Evolutionary conservation across 2,888 invertebrate genomes (phyloP), one percentile per base, ranked within the genome.

Genomic region (Acanthosepion pharaonis): DNA sequence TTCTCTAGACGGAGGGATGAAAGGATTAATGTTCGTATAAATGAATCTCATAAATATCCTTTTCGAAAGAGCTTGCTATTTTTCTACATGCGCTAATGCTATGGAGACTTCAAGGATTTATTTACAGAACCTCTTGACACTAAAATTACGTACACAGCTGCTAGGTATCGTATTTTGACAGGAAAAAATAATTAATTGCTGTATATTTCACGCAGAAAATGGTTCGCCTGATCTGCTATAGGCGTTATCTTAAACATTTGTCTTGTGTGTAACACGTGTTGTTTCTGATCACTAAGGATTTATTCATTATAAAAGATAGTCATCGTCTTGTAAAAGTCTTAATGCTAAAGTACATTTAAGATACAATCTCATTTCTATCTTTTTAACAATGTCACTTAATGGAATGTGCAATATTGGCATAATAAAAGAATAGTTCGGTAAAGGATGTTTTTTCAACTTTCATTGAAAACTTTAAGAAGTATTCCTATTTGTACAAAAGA

Each of bases 341-440:
- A 5, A 15, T 20, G 55, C 55, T 55, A 20, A 55, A 15, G 20
- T 55, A 55, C 23, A 23, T 23, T 6, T 23, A 23, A 51, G 51
- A 51, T 8, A 15, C 33, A 78, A 15, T 78, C 18, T 3, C 5
- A 78, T n/a, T n/a, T 18, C n/a, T 28, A 15, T n/a, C n/a, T n/a
- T 0, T 2, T 2, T 33, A 9, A n/a, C n/a, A 15, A 9, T 5
- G n/a, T 33, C n/a, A 78, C 8, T 59, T 5, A 0, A 5, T n/a
- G 78, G 4, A 33, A 64, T 64, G 23, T 6, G 8, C 11, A 15
- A 78, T n/a, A 2, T 1, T n/a, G 0, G 78, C 33, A 78, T n/a
- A 15, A 78, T 15, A n/a, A 11, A 78, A n/a, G 18, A 8, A 28
- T 8, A 28, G 42, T 42, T 42, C 25, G 8, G 64, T 1, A 25